Evolutionary conservation across 2,888 invertebrate species (phyloP).

Genomic region (Hyalella azteca): DNA sequence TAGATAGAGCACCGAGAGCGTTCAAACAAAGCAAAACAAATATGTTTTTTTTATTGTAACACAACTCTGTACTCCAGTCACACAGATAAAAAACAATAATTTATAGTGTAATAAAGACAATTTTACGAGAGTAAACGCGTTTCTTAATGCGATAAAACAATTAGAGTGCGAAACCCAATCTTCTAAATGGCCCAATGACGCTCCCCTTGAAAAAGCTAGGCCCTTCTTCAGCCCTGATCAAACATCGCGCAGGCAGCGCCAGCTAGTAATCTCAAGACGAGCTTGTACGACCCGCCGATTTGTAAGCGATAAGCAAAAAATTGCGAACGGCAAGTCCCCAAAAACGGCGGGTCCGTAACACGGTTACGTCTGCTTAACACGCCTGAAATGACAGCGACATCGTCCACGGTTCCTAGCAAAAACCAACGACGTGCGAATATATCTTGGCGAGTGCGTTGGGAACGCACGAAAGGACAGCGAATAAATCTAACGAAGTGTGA

Average conservation of each 20-base stretch:
- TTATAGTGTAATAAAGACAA: no score
- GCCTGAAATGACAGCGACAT: conserved; percentile 35
- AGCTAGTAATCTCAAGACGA: not conserved
- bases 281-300: not conserved
- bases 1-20: no score
- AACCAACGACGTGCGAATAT: not conserved
- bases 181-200: not conserved
- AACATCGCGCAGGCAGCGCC: not conserved
- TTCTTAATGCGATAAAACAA: no score
- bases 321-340: not conserved
- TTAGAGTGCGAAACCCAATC: not conserved
- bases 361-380: conserved; percentile 13
- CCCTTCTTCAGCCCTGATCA: not conserved
- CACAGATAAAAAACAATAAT: no score
- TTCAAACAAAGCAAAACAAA: no score
- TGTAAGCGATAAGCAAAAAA: conserved; percentile 22
- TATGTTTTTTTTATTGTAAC: no score
- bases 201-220: not conserved
- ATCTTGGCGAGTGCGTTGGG: conserved; percentile 8
- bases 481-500: conserved; percentile 17
- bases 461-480: not conserved
- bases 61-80: no score
- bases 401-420: conserved; percentile 2
- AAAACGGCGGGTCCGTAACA: not conserved
- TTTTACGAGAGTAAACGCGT: no score